Evolutionary conservation across 2,888 invertebrate genomes (phyloP), one percentile per base, ranked within the genome.

Genomic region (Harpagoxenus sublaevis): DNA sequence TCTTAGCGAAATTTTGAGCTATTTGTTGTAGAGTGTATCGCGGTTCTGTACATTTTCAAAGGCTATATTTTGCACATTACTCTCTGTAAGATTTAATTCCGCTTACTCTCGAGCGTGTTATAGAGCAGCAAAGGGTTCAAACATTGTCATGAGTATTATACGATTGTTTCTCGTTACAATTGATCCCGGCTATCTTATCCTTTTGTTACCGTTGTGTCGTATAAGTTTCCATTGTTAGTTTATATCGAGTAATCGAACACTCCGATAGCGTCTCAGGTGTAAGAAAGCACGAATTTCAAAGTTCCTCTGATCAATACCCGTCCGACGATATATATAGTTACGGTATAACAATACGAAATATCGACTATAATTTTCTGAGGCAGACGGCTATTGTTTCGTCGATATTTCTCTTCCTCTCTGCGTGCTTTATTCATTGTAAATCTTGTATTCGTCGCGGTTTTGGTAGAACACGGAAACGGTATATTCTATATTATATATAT

Each of bases 341-440:
- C 77, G 42, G 15, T n/a, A 31, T 23, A 71, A 79, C 57, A 73
- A 60, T 60, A 48, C 79, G 18, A 48, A 66, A 48, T 60, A 74
- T 74, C 48, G 74, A 79, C 48, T 81, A 18, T 62, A 73, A 81
- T 81, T 74, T 77, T 81, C 45, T 28, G 79, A 81, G 60, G 15
- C 18, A 60, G 48, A 73, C 45, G 15, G n/a, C 55, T 42, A 81
- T 60, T 81, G 79, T 81, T 28, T 81, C 79, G 5, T 48, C 75
- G 35, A 39, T 39, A 28, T 39, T 60, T 28, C 60, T 60, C 74
- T 48, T 28, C n/a, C 48, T 48, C 53, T 55, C 18, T 35, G 5
- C 18, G 3, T 23, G n/a, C 5, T 78, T 78, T 42, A 35, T 70
- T 42, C 55, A 15, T 2, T 4, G 42, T 73, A 57, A 73, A 45